Evolutionary conservation across 1,140 invertebrate genomes (phyloP).

Genomic region (Stegodyphus dumicola): DNA sequence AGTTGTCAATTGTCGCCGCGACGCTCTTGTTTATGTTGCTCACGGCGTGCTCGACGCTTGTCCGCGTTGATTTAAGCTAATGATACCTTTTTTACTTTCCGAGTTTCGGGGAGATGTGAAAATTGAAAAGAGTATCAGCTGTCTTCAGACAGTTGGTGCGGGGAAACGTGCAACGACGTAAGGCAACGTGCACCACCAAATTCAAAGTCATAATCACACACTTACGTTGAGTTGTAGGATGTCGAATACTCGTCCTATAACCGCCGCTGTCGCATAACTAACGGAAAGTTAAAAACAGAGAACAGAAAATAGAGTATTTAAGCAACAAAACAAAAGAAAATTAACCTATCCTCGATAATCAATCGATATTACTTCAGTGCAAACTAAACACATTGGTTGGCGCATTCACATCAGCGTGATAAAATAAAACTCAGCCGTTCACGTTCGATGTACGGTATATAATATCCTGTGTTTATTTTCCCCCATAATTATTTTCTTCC

Average conservation of each 20-base stretch:
- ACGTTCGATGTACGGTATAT: too few species aligned
- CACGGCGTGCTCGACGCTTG: background rate
- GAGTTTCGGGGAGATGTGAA: background rate
- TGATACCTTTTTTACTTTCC: background rate
- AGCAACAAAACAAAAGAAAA: too few species aligned
- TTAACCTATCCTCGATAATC: too few species aligned
- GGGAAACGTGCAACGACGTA: background rate
- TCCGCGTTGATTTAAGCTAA: slow-evolving; percentile 25
- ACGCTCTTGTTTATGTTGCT: slow-evolving; percentile 29
- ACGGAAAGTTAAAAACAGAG: too few species aligned
- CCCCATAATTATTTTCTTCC: too few species aligned
- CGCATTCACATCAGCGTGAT: too few species aligned
- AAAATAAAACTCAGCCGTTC: too few species aligned
- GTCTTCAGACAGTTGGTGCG: background rate
- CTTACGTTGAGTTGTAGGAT: background rate
- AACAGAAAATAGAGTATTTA: too few species aligned
- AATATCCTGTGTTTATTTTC: too few species aligned
- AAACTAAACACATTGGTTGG: too few species aligned
- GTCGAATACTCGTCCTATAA: background rate
- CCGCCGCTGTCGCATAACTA: too few species aligned
- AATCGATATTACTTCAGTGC: too few species aligned
- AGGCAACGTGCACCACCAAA: background rate
- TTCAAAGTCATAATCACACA: background rate
- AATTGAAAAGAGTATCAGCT: background rate
- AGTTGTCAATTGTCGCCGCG: slow-evolving; percentile 45